Evolutionary conservation across 2,888 invertebrate species (phyloP).

Genomic region (Diploptera punctata): DNA sequence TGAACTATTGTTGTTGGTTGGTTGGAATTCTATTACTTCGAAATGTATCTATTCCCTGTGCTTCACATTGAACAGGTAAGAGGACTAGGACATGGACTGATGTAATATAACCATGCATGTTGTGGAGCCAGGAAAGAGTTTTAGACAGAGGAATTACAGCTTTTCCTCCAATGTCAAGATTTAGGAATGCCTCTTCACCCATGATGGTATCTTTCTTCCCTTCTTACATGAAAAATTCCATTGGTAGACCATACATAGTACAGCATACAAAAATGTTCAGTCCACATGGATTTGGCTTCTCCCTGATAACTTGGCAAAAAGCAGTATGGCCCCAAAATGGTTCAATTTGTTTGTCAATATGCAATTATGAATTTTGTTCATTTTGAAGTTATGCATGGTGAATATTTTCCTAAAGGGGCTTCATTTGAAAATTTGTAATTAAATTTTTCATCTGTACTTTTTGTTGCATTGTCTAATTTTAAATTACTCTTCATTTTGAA

Average conservation of each 20-base stretch:
- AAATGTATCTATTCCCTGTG: neutral
- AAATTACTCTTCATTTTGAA: neutral
- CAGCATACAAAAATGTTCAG: neutral
- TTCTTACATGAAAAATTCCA: neutral
- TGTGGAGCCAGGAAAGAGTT: neutral
- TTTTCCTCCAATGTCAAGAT: neutral
- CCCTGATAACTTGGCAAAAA: neutral
- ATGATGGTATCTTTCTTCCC: neutral
- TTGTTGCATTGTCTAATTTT: neutral
- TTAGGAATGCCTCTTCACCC: neutral
- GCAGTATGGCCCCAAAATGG: too few relatives aligned
- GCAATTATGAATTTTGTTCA: neutral
- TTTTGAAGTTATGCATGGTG: neutral
- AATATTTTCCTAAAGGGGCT: neutral
- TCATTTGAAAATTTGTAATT: neutral
- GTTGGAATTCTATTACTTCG: neutral
- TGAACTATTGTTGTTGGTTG: neutral
- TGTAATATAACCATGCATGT: neutral
- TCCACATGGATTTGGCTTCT: neutral
- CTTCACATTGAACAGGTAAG: neutral
- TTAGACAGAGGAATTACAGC: neutral
- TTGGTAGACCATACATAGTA: neutral
- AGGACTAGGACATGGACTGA: neutral
- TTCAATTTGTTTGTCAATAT: too few relatives aligned
- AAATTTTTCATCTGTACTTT: neutral